A percentile compares a stretch with the other conserved stretches of the same genome.
Conservation (phyloP, 2,113 vertebrate species). For the Mus pahari region DNA sequence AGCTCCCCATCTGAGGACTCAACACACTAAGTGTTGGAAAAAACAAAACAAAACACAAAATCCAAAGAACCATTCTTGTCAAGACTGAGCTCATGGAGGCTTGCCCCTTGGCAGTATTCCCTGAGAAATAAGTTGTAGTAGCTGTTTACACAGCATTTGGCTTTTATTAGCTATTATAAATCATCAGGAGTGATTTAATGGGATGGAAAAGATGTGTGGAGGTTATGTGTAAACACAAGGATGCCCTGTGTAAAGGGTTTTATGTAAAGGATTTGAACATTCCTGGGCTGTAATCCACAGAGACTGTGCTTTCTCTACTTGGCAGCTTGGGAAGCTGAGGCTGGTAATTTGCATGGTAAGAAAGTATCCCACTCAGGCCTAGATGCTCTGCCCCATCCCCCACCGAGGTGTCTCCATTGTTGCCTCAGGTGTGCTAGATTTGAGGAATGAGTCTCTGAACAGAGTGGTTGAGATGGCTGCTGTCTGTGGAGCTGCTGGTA, state of each 20-base stretch:
- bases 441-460: not conserved
- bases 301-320: not conserved
- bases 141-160: not conserved
- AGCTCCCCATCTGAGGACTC: not conserved
- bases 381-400: not conserved
- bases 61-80: not conserved
- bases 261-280: not conserved
- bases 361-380: not conserved
- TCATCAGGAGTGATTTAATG: not conserved
- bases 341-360: too few species aligned
- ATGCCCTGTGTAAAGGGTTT: not conserved
- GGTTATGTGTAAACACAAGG: not conserved
- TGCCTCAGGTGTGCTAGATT: not conserved
- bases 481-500: not conserved
- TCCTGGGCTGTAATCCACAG: not conserved
- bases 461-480: not conserved
- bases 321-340: not conserved
- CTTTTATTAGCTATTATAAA: conserved; percentile 27
- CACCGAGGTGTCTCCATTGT: not conserved
- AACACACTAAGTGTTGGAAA: not conserved
- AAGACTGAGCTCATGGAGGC: not conserved
- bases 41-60: not conserved
- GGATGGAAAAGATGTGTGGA: not conserved
- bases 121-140: not conserved
- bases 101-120: not conserved